Evolutionary conservation across 2,113 vertebrate genomes (phyloP), one percentile per base, ranked within the genome.

Genomic region (Myocastor coypus): DNA sequence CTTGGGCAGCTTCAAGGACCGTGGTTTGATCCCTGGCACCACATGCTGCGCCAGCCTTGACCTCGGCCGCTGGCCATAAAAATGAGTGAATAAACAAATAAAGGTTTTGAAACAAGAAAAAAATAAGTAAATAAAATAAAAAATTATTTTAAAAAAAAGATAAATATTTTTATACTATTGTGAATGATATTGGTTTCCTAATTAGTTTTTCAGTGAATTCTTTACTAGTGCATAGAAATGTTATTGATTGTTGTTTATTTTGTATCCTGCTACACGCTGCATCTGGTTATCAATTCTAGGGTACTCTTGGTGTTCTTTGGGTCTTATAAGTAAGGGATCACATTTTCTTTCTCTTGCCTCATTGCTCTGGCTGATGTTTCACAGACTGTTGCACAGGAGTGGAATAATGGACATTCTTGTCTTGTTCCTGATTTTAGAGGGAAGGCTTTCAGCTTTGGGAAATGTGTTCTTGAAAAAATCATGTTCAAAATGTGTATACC

Each of bases 401-500:
- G n/a, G 69, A 8, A 71, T 71, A 71, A 71, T 71, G n/a, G n/a
- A 71, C n/a, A 40, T 71, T 37, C 3, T 71, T 71, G 69, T 71
- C 69, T 71, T 71, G n/a, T 37, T 37, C 69, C n/a, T 71, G 19
- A 71, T 71, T 37, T 71, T 71, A 71, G 69, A 71, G 69, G n/a
- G 69, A 71, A 71, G 34, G 69, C n/a, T 71, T 71, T 71, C n/a
- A 37, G n/a, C 69, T 71, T 71, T 17, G 32, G 83, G 52, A 28
- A 34, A 61, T 5, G 34, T 55, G 20, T 61, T 89, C 81, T 92
- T 89, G 68, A 50, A 89, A 86, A 92, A 83, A 83, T 28, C 75
- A 73, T 26, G 17, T 26, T 64, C 40, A 52, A 52, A 83, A 73
- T 80, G 69, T 46, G 28, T 42, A n/a, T 24, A 34, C 22, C 4